Evolutionary conservation across 2,888 invertebrate species (phyloP).

Genomic region (Andricus curvator): DNA sequence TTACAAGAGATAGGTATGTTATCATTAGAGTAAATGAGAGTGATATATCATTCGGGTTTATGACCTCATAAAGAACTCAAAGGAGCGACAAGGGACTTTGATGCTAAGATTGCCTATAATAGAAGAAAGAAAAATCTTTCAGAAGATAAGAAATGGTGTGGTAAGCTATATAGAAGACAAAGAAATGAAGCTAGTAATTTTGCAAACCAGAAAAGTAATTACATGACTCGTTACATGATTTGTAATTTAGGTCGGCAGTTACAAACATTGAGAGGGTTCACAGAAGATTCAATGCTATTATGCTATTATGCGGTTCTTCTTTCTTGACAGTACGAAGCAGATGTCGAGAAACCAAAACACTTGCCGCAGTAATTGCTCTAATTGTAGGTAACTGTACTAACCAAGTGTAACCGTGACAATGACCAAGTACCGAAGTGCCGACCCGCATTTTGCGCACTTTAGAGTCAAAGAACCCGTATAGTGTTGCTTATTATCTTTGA

Average conservation of each 20-base stretch:
- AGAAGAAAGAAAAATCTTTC: neutral
- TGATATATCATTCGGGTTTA: slow-evolving; percentile 25
- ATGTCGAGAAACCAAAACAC: slow-evolving; percentile 21
- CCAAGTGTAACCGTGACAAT: slow-evolving; percentile 40
- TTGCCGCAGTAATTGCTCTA: slow-evolving; percentile 8
- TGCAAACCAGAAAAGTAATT: neutral
- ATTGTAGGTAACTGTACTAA: slow-evolving; percentile 38
- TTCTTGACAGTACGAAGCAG: slow-evolving; percentile 19
- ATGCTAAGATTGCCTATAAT: slow-evolving; percentile 3
- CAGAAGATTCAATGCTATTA: neutral
- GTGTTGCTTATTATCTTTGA: slow-evolving; percentile 27
- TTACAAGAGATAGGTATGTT: slow-evolving; percentile 12
- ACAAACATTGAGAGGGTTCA: neutral
- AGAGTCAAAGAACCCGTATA: slow-evolving; percentile 15
- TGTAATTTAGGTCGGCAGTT: neutral
- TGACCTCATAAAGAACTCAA: slow-evolving; percentile 25
- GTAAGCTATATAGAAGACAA: neutral
- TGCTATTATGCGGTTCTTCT: neutral
- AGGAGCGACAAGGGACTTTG: slow-evolving; percentile 6
- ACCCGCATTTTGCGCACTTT: slow-evolving; percentile 24
- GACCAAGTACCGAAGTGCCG: slow-evolving; percentile 15
- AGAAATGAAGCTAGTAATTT: neutral
- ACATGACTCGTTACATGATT: too few species aligned
- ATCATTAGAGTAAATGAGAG: slow-evolving; percentile 18
- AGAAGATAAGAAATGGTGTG: neutral